Percentiles rank a stretch among this genome's conserved stretches.
Conservation (phyloP, 1,140 invertebrate species). For the Leptinotarsa undecemlineata region DNA sequence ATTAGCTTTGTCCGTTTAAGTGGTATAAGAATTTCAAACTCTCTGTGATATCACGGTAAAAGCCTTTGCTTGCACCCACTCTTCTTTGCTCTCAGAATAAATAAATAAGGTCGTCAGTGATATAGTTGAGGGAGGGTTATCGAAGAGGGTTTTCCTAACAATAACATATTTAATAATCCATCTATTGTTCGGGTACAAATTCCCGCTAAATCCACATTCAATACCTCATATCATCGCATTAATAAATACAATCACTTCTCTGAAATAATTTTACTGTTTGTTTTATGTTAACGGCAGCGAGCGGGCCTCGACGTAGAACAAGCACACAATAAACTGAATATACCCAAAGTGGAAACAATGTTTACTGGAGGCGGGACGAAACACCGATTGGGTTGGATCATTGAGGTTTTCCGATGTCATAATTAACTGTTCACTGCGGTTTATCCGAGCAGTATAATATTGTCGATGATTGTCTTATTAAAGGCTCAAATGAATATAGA, state of each 20-base stretch:
- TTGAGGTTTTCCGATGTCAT: too few species aligned
- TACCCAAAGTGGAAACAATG: not conserved
- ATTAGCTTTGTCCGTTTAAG: not conserved
- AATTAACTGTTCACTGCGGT: too few species aligned
- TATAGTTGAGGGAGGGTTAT: slow-evolving; percentile 1
- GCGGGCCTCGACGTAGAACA: not conserved
- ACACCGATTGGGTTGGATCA: too few species aligned
- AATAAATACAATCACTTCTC: slow-evolving; percentile 50
- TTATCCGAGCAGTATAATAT: too few species aligned
- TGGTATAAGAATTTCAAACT: not conserved
- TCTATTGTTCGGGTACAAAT: slow-evolving; percentile 43
- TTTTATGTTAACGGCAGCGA: slow-evolving; percentile 41
- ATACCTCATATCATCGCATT: slow-evolving; percentile 51
- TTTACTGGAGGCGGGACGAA: too few species aligned
- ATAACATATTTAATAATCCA: slow-evolving; percentile 50
- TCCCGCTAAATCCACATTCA: slow-evolving; percentile 42
- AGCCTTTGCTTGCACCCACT: not conserved
- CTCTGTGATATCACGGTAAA: not conserved
- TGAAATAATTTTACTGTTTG: slow-evolving; percentile 49
- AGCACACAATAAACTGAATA: slow-evolving; percentile 6
- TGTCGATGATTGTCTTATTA: too few species aligned
- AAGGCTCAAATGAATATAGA: too few species aligned
- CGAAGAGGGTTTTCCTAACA: slow-evolving; percentile 33
- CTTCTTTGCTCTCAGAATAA: slow-evolving; percentile 11
- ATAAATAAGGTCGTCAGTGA: slow-evolving; percentile 10